phyloP scores from a whole-genome alignment of 2,797 vertebrate genomes.

The Dromococcyx pavoninus region DNA sequence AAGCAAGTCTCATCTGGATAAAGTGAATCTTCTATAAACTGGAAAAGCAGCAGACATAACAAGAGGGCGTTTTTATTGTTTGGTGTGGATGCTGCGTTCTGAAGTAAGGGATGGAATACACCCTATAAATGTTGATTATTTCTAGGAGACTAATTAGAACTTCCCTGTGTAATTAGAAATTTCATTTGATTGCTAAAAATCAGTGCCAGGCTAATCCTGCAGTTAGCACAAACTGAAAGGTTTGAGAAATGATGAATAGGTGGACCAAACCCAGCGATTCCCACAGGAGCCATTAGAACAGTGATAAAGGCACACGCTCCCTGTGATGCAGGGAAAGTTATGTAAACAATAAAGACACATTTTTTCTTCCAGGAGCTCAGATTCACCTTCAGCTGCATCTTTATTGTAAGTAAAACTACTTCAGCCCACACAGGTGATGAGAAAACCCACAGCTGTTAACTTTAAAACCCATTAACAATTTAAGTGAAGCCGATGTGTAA shows the following conservation, averaged over 20 bases:
- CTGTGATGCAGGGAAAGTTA: background rate
- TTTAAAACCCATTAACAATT: background rate
- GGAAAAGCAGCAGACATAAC: background rate
- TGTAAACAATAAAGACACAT: background rate
- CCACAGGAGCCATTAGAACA: background rate
- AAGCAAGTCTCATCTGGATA: background rate
- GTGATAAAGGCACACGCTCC: background rate
- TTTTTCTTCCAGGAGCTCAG: background rate
- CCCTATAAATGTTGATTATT: background rate
- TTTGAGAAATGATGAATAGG: background rate
- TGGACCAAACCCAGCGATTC: background rate
- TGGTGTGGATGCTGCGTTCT: background rate
- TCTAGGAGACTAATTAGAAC: slow-evolving; percentile 41
- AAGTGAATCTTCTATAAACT: background rate
- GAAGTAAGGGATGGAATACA: background rate
- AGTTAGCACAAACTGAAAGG: slow-evolving; percentile 22
- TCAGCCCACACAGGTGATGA: accelerated
- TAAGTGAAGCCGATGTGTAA: background rate
- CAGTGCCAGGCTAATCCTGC: background rate
- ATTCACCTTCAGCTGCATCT: background rate
- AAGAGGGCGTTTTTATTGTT: background rate
- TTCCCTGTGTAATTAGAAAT: slow-evolving; percentile 29
- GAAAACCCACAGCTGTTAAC: background rate
- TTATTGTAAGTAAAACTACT: background rate
- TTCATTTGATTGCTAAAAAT: slow-evolving; percentile 46